Base-by-base conservation (phyloP, 2,113 vertebrate genomes). In the Chamaea fasciata region DNA sequence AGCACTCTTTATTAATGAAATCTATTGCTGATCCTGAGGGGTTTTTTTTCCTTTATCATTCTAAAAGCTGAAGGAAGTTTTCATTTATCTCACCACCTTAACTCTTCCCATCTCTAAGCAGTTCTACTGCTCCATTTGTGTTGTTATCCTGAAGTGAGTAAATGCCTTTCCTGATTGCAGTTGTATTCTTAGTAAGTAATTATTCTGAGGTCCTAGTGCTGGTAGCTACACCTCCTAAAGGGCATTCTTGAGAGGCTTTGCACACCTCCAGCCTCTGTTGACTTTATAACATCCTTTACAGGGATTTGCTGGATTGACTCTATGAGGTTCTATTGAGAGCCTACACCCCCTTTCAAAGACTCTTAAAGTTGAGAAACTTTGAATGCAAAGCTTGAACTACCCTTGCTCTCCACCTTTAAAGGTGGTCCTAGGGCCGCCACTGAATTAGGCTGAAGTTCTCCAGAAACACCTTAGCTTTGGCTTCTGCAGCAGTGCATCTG, bases 61-160 rank as follows among this genome's bases (percentile, higher is more conserved):
- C 22, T 47, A 35, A 94, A 83, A 63, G 22, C 35, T 37, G 21
- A 67, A 73, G 50, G 8, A 95, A 77, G 7, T 59, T 24, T 26
- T 70, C 0, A 0, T 65, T 88, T 9, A 12, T 55, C 8, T 93
- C 3, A 2, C 9, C 8, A 10, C 33, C 8, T 47, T 73, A 88
- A 53, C 28, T 80, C 0, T 63, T 87, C 11, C 10, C 22, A 23
- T 56, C 26, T 85, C 69, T 49, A 8, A 83, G 49, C 16, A 46
- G 35, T 93, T 92, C 20, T 67, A 4, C 42, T 3, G 1, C 16
- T 74, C 3, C 0, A 0, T 39, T 86, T 83, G 13, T 70, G 21
- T n/a, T 31, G 26, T 78, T 68, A 37, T 62, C 3, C 31, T 47
- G 11, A 62, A 86, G 31, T 44, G 41, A 27, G 17, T 74, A 62